These are phyloP conservation scores for Meghimatium bilineatum DNA, from an alignment of 2,888 invertebrate species.

Conservation along the genomic window DNA sequence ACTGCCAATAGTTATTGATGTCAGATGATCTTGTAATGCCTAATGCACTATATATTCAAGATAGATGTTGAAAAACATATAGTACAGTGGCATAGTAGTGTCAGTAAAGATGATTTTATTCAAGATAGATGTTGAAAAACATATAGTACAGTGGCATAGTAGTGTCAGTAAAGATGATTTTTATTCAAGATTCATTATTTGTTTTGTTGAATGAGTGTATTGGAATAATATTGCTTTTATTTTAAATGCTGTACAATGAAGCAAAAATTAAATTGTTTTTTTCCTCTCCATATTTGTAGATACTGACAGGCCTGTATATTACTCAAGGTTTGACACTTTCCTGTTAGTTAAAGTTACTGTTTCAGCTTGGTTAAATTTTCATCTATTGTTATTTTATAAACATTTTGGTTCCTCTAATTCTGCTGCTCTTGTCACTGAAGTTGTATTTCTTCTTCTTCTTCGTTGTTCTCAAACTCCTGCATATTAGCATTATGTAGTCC, in stretches of 20 bases:
- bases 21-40: too few species aligned
- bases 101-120: background rate
- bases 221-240: background rate
- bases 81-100: background rate
- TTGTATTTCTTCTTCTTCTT: background rate
- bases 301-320: background rate
- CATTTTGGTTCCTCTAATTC: background rate
- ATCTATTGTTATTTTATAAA: background rate
- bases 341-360: background rate
- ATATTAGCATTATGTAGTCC: too few species aligned
- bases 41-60: too few species aligned
- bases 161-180: background rate
- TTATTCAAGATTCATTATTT: background rate
- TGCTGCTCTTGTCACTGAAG: background rate
- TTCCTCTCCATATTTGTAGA: background rate
- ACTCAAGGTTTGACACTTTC: background rate
- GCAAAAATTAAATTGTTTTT: background rate
- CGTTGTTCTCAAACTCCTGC: too few species aligned
- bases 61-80: too few species aligned
- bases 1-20: too few species aligned
- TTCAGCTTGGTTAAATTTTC: background rate
- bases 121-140: too few species aligned
- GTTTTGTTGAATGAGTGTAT: background rate
- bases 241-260: background rate
- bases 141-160: background rate